These are phyloP conservation scores for Macaca nemestrina DNA, from an alignment of 2,113 vertebrate genomes.

Conservation along the genomic window DNA sequence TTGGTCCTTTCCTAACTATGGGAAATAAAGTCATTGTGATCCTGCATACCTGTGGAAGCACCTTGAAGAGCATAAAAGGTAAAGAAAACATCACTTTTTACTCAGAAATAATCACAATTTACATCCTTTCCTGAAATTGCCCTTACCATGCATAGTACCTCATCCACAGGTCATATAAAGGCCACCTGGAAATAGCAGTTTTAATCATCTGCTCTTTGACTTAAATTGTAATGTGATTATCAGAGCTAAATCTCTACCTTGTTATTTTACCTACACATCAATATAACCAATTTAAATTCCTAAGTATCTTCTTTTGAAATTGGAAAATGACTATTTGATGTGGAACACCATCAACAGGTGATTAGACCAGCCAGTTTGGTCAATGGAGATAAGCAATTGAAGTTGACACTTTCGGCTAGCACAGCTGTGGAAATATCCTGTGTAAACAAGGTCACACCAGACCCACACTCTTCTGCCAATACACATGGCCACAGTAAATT, in stretches of 20 bases:
- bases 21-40: background rate
- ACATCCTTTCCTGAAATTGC: background rate
- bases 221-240: background rate
- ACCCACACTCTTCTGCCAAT: constrained; percentile 57
- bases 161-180: background rate
- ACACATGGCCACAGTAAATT: background rate
- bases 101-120: background rate
- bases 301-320: constrained; percentile 27
- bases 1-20: background rate
- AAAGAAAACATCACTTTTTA: background rate
- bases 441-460: constrained; percentile 67
- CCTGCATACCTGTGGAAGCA: background rate
- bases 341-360: constrained; percentile 17
- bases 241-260: constrained; percentile 2
- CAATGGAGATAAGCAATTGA: constrained; percentile 50
- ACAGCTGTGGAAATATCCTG: constrained; percentile 51
- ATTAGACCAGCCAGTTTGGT: constrained; percentile 22
- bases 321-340: constrained; percentile 20
- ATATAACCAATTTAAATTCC: constrained; percentile 9
- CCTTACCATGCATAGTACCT: background rate
- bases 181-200: background rate
- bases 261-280: constrained; percentile 35
- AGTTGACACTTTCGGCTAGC: constrained; percentile 49
- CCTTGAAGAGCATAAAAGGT: background rate
- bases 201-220: constrained; percentile 3